Evolutionary conservation across 2,888 invertebrate species (phyloP), one percentile per base, ranked within the genome.

Genomic region (Ophioninae sp.): DNA sequence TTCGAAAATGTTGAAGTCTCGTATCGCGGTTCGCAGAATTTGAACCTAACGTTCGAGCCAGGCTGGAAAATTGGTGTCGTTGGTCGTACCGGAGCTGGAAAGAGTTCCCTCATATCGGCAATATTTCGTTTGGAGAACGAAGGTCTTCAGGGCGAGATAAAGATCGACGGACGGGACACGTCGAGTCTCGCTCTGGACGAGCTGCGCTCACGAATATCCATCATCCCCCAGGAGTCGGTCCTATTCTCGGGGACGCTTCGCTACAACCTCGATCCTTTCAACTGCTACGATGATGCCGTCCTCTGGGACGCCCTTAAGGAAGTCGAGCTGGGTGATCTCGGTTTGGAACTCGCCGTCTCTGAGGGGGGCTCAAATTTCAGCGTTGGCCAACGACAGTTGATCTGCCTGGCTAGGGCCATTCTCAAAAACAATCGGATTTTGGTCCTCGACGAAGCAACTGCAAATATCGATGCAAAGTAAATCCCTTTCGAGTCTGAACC

Each of bases 31-130:
- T 17, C 17, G 37, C 7, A 92, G 91, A 82, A 96, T 90, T 93
- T 97, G n/a, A 96, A 95, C 87, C 92, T 97, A 72, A 93, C 93
- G 2, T 95, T 97, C 82, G 94, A 96, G 89, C 94, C 96, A 64
- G 95, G 95, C 30, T 95, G 96, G 94, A 96, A 96, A 95, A 94
- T 97, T 39, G 97, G 97, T 6, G 95, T 97, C 9, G 96, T 97
- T 2, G 97, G 97, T 0, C 93, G 97, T 87, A 97, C 97, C 0
- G 97, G 97, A 0, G 97, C 97, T 0, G 97, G 97, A n/a, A 97
- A 97, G 91, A 96, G 96, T 0, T 96, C 96, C 0, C 93, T 96
- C 68, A 96, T 97, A 88, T 94, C 96, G 0, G 96, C 96, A 2
- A 93, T 98, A 22, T 98, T 98, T 92, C 96, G 98, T 82, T 91